phyloP scores from a whole-genome alignment of 2,113 vertebrate genomes.

The Chauna torquata region DNA sequence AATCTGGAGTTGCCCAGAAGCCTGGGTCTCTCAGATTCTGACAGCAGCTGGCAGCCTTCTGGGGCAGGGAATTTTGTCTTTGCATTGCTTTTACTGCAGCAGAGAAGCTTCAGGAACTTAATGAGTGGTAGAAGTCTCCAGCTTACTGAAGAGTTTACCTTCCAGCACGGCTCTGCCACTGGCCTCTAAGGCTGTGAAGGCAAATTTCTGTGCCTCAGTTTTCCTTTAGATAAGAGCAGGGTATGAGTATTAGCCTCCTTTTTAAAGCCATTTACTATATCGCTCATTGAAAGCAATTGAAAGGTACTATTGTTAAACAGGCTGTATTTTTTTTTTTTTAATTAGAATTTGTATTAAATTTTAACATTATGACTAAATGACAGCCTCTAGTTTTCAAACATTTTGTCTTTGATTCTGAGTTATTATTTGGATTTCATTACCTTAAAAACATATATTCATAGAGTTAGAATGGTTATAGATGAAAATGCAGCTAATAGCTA shows the following conservation, averaged over 20 bases:
- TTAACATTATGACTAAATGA: not conserved
- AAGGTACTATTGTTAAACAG: not conserved
- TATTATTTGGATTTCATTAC: not conserved
- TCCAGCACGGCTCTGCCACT: fast-evolving
- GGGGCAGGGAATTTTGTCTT: not conserved
- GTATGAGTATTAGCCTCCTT: not conserved
- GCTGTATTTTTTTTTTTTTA: not conserved
- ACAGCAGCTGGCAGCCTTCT: not conserved
- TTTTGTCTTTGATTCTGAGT: not conserved
- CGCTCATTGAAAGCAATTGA: fast-evolving
- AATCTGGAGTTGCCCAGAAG: not conserved
- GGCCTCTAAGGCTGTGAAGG: fast-evolving
- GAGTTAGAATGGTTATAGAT: not conserved
- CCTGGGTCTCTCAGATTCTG: not conserved
- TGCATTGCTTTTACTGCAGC: fast-evolving
- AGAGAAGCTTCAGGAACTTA: not conserved
- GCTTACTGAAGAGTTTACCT: not conserved
- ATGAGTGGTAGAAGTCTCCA: fast-evolving
- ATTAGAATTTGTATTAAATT: not conserved
- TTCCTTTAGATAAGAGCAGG: not conserved
- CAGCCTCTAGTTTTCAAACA: not conserved
- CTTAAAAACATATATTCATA: not conserved
- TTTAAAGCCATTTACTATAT: not conserved
- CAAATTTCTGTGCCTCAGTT: not conserved
- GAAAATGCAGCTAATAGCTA: not conserved